Evolutionary conservation across 1,140 invertebrate species (phyloP), one percentile per base, ranked within the genome.

Genomic region (Branchinecta lynchi): DNA sequence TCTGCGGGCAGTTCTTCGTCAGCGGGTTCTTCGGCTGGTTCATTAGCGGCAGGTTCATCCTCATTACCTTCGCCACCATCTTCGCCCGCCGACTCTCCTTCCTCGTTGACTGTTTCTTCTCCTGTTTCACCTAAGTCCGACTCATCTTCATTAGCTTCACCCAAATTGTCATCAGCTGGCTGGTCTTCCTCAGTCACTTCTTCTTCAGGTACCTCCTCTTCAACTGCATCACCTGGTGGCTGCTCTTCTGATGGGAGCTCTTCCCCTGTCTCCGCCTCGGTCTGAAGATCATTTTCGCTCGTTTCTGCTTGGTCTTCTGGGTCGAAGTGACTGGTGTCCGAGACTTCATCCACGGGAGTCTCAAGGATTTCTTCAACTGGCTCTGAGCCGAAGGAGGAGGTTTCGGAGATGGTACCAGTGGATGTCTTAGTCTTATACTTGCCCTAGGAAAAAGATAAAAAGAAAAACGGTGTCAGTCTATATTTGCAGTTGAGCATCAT

Each of bases 11-110:
- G 65, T 21, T 72, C 67, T 66, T 69, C 67, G n/a, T 60, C 45
- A 10, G 65, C 51, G 17, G 69, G 60, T 45, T 74, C 70, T n/a
- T 73, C 70, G 8, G 67, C 45, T 21, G 74, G 72, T 20, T 74
- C 74, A 46, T 75, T 73, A 9, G 71, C 70, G 60, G 73, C 75
- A 8, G n/a, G 43, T 8, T 7, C 65, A 0, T 46, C 68, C 45
- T 43, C 68, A 43, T 44, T 46, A 10, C 32, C 44, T 65, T 69
- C 68, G 8, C 60, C 68, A 7, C 21, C 68, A 15, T 69, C 60
- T 32, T 21, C 45, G 3, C 8, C 43, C 12, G 43, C 17, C 8
- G 43, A 21, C 44, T 17, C 21, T 46, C 17, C 43, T 69, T 69
- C 68, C 2, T 67, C 66, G n/a, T n/a, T n/a, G n/a, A n/a, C n/a